phyloP scores from a whole-genome alignment of 2,888 invertebrate genomes.

The Glomeris marginata region DNA sequence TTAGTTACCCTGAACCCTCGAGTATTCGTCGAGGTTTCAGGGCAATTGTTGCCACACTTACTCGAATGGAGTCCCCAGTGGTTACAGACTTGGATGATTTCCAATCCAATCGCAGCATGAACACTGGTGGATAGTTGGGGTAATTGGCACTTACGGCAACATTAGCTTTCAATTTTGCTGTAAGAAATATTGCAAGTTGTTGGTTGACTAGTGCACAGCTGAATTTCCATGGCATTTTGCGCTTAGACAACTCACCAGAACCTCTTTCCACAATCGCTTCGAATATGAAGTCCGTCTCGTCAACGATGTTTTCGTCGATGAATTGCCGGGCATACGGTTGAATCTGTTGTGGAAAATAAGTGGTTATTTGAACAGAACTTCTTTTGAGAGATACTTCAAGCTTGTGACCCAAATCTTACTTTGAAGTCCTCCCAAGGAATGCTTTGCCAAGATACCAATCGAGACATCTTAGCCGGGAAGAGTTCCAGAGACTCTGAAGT shows the following conservation, averaged over 20 bases:
- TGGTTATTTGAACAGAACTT: too few relatives aligned
- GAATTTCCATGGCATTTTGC: not conserved
- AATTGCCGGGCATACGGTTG: too few relatives aligned
- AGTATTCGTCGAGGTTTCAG: too few relatives aligned
- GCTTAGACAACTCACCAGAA: conserved; percentile 41
- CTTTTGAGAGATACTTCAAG: too few relatives aligned
- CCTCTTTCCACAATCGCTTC: conserved; percentile 63
- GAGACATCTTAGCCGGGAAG: conserved; percentile 29
- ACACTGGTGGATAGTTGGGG: conserved; percentile 60
- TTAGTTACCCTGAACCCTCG: too few relatives aligned
- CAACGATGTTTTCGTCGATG: not conserved
- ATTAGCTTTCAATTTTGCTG: conserved; percentile 57
- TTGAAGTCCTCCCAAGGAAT: conserved; percentile 50
- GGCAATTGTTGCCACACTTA: too few relatives aligned
- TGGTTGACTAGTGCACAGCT: too few relatives aligned
- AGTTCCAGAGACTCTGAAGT: conserved; percentile 22
- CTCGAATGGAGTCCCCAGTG: conserved; percentile 48
- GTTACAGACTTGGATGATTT: conserved; percentile 43
- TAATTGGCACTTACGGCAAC: conserved; percentile 70
- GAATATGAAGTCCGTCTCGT: conserved; percentile 44
- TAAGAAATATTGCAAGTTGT: too few relatives aligned
- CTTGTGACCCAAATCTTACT: conserved; percentile 28
- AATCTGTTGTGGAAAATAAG: too few relatives aligned
- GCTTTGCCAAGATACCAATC: conserved; percentile 50
- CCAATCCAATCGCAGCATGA: conserved; percentile 56